These are phyloP conservation scores for Cyaniris semiargus DNA, from an alignment of 2,888 invertebrate species.

Conservation along the genomic window DNA sequence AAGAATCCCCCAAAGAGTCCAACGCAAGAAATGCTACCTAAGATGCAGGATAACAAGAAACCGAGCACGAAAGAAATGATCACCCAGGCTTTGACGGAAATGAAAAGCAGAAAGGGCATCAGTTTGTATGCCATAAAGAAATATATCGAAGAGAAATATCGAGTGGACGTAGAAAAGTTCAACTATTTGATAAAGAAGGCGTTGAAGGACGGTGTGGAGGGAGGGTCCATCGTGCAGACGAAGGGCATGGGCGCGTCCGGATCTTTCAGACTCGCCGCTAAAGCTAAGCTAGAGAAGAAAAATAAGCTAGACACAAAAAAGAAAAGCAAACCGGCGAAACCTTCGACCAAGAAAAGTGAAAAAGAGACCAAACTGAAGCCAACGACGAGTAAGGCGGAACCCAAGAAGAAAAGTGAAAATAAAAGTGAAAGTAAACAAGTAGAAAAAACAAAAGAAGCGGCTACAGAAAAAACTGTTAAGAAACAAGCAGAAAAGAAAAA, in stretches of 20 bases:
- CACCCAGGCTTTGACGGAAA: constrained; percentile 53
- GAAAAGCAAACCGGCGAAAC: constrained; percentile 43
- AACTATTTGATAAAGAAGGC: constrained; percentile 61
- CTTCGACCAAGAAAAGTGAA: constrained; percentile 30
- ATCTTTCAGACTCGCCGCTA: constrained; percentile 60
- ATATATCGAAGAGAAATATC: constrained; percentile 55
- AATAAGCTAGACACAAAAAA: constrained; percentile 36
- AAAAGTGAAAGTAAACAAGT: constrained; percentile 35
- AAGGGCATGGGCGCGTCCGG: constrained; percentile 67
- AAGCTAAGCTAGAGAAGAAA: constrained; percentile 47
- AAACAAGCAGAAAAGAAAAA: constrained; percentile 37
- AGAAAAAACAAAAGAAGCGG: constrained; percentile 32
- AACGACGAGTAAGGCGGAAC: constrained; percentile 29
- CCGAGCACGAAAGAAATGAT: constrained; percentile 62
- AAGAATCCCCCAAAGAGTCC: constrained; percentile 47
- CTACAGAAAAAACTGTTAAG: constrained; percentile 29
- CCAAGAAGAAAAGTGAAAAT: constrained; percentile 36
- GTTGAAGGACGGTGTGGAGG: constrained; percentile 59
- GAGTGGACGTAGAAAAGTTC: constrained; percentile 55
- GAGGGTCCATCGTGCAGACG: constrained; percentile 58
- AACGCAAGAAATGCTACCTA: constrained; percentile 43
- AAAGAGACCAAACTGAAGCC: constrained; percentile 34
- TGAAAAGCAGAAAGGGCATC: constrained; percentile 62
- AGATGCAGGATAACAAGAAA: constrained; percentile 51
- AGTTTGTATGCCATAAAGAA: constrained; percentile 69